These are phyloP conservation scores for Thymelicus sylvestris DNA, from an alignment of 2,888 invertebrate species.

Conservation along the genomic window DNA sequence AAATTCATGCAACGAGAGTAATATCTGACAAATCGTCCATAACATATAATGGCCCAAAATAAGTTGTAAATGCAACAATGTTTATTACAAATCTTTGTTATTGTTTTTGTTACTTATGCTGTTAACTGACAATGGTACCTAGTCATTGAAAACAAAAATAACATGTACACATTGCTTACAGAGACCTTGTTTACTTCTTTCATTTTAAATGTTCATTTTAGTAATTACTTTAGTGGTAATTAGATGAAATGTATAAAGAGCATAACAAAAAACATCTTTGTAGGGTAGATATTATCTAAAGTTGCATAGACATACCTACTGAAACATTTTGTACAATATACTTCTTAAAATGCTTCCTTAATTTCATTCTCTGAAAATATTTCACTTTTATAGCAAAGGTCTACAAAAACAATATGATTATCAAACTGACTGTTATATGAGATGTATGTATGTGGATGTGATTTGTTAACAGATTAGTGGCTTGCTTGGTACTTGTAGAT, in stretches of 20 bases:
- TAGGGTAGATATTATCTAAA: constrained; percentile 7
- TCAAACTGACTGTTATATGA: too few relatives aligned
- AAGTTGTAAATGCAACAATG: not conserved
- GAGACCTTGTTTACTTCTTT: not conserved
- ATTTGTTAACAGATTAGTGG: not conserved
- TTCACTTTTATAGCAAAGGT: constrained; percentile 1
- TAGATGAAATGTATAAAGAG: constrained; percentile 19
- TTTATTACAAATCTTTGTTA: not conserved
- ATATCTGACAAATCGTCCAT: constrained; percentile 50
- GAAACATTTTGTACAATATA: not conserved
- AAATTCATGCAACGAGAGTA: constrained; percentile 62
- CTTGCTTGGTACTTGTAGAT: constrained; percentile 31
- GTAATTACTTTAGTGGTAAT: constrained; percentile 10
- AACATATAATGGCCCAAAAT: not conserved
- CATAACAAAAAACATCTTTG: not conserved
- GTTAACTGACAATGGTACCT: constrained; percentile 6
- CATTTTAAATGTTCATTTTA: constrained; percentile 1
- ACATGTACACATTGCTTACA: constrained; percentile 15
- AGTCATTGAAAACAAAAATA: constrained; percentile 10
- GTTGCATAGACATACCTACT: not conserved
- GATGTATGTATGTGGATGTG: too few relatives aligned
- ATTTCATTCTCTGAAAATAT: not conserved
- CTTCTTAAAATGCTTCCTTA: not conserved
- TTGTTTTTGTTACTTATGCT: constrained; percentile 26
- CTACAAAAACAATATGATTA: not conserved